phyloP scores from a whole-genome alignment of 2,888 invertebrate genomes.

The Lamellibrachia satsuma region DNA sequence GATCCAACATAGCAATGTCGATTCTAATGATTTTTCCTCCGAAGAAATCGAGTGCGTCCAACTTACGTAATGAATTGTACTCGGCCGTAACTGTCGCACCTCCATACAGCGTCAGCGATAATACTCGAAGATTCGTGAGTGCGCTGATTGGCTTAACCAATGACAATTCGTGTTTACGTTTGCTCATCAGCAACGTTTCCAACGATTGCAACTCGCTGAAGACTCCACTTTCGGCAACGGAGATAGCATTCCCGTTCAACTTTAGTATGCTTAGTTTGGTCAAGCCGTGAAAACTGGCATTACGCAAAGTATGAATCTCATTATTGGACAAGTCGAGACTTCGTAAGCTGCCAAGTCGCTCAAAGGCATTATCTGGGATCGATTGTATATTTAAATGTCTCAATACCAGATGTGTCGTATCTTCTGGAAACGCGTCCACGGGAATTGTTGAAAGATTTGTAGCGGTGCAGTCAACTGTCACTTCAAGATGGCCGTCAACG shows the following conservation, averaged over 20 bases:
- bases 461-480: background rate
- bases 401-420: background rate
- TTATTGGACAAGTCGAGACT: background rate
- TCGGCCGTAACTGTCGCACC: background rate
- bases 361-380: background rate
- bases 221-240: background rate
- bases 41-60: background rate
- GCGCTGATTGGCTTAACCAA: background rate
- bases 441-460: background rate
- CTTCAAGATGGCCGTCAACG: constrained; percentile 3
- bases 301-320: background rate
- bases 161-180: background rate
- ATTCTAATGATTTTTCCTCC: background rate
- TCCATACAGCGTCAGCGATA: background rate
- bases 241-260: background rate
- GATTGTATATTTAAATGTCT: background rate
- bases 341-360: background rate
- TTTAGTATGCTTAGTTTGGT: background rate
- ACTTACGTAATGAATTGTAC: background rate
- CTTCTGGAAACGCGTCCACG: background rate
- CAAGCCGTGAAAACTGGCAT: background rate
- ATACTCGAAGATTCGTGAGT: background rate
- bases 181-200: background rate
- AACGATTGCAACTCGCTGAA: constrained; percentile 6
- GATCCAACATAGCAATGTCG: background rate